Conservation (phyloP, 2,888 invertebrate genomes). For the Spicauda simplicius region DNA sequence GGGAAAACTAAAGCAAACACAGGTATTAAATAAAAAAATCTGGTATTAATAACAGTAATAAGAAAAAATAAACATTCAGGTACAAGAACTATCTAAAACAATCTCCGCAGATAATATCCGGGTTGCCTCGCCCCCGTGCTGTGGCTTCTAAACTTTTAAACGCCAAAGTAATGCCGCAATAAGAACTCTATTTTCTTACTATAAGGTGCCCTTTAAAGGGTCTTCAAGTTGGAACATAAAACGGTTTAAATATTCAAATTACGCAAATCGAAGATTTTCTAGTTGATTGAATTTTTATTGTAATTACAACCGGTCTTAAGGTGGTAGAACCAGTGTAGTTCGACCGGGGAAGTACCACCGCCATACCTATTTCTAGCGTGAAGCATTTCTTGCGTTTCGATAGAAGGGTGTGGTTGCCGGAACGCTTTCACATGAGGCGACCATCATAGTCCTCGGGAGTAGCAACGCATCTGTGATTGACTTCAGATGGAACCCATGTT, state of each 20-base stretch:
- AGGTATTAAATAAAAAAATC: too few species aligned
- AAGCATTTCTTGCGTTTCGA: too few species aligned
- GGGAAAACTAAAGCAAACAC: too few species aligned
- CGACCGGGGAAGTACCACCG: too few species aligned
- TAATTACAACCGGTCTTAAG: neutral
- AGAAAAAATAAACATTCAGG: slow-evolving; percentile 10
- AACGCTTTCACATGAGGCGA: too few species aligned
- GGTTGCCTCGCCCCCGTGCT: neutral
- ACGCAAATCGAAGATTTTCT: neutral
- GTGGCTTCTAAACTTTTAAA: neutral
- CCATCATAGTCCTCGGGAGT: too few species aligned
- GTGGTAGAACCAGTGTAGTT: too few species aligned
- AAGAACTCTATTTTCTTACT: neutral
- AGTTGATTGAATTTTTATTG: neutral
- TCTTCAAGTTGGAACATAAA: neutral
- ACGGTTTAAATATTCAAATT: neutral
- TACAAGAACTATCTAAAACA: slow-evolving; percentile 19
- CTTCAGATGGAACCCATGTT: too few species aligned
- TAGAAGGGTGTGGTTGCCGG: too few species aligned
- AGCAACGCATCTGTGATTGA: too few species aligned
- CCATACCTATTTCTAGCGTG: too few species aligned
- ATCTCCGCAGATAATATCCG: slow-evolving; percentile 31
- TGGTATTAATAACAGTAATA: neutral
- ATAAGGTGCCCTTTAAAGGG: neutral
- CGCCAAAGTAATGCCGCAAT: neutral